Base-by-base conservation (phyloP, 2,888 invertebrate species). In the Halocaridina rubra region DNA sequence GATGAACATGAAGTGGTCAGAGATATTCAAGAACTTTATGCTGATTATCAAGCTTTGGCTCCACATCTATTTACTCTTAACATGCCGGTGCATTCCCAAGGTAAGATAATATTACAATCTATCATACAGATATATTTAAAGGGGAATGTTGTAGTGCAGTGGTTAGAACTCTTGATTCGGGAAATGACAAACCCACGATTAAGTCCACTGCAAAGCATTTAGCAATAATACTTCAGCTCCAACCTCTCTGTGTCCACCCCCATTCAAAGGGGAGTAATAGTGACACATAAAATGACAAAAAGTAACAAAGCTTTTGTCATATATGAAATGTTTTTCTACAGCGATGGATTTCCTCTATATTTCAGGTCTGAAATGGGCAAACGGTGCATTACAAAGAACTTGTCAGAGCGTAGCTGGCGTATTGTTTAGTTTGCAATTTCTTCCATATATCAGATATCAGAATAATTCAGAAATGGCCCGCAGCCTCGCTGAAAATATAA, bases 1-100 rank as follows among this genome's bases (percentile, higher is more conserved):
- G 99, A 99, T 91, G 98, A 99, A 91, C 97, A 98, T 91, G 99
- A 99, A 93, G 95, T 97, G 0, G 99, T 99, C 16, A 93, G 98
- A 88, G 98, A 98, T 92, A 95, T 99, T 0, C 96, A 98, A 91
- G 99, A 99, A 92, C 95, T 97, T 90, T 99, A 98, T 91, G 97
- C 96, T 2, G 99, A 99, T 92, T 98, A 95, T 91, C 93, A 99
- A 86, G 96, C 98, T 5, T 94, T 99, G 5, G 96, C 96, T 91
- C 95, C 97, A 13, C 97, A 98, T 92, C 92, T 98, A 88, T 98
- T 98, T 92, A 91, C 92, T 16, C 89, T 93, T 57, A 93, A 93
- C 89, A 91, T 92, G 80, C 89, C 89, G 46, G 80, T 93, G 29
- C 95, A 95, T 89, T 93, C 95, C 89, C 92, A 93, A 90, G 94